Conservation (phyloP, 2,113 vertebrate genomes). For the Crotalus tigris region DNA sequence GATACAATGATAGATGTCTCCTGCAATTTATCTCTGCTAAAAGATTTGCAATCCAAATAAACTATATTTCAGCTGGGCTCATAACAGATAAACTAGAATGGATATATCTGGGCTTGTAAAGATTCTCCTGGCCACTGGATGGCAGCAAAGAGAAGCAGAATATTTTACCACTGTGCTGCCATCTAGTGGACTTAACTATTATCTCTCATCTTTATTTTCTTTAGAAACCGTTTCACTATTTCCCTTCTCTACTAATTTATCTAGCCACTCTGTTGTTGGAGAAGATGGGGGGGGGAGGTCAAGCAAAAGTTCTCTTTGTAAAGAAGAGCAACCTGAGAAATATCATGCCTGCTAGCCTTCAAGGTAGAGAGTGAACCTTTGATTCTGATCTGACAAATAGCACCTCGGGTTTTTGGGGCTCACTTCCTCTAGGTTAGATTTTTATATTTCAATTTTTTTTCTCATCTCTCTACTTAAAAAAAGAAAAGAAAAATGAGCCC, state of each 20-base stretch:
- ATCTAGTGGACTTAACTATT: neutral
- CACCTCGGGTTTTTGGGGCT: slow-evolving; percentile 45
- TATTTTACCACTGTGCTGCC: neutral
- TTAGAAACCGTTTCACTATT: neutral
- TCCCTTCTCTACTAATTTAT: slow-evolving; percentile 25
- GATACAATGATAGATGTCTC: neutral
- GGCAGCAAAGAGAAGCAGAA: neutral
- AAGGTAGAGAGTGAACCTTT: slow-evolving; percentile 35
- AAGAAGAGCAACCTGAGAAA: slow-evolving; percentile 43
- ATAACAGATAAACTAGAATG: neutral
- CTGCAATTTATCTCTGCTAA: neutral
- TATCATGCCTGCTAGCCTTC: slow-evolving; percentile 31
- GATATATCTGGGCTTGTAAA: neutral
- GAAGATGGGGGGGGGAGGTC: slow-evolving; percentile 37
- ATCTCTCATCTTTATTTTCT: slow-evolving; percentile 16
- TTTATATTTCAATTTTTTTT: slow-evolving; percentile 50
- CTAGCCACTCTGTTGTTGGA: slow-evolving; percentile 33
- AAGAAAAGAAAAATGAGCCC: slow-evolving; percentile 2
- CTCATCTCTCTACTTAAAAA: slow-evolving; percentile 13
- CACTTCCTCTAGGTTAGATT: slow-evolving; percentile 57
- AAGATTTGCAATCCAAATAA: neutral
- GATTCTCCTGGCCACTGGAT: neutral
- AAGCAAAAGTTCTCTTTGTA: slow-evolving; percentile 46
- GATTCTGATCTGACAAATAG: slow-evolving; percentile 56
- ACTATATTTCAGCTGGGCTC: neutral